Conservation (phyloP, 2,113 vertebrate species). For the Hippolais icterina region DNA sequence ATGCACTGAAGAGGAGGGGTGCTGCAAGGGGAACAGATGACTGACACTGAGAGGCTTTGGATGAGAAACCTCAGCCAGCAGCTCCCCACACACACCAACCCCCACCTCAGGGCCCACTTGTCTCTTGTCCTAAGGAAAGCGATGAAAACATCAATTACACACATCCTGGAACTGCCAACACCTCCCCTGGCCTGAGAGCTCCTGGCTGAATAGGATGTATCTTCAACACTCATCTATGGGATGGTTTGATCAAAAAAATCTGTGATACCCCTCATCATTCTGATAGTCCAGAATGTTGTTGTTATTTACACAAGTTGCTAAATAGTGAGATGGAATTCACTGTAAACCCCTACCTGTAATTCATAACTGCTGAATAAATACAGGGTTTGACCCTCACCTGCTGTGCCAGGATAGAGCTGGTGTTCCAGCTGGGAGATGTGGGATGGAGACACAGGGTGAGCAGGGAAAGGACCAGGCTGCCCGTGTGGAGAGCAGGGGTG, state of each 20-base stretch:
- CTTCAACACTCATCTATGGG: background rate
- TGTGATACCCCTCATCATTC: rapidly evolving
- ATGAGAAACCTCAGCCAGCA: background rate
- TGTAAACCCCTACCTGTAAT: background rate
- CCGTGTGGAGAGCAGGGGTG: background rate
- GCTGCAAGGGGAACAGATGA: background rate
- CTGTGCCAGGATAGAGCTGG: background rate
- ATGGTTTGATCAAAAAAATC: background rate
- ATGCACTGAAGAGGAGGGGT: background rate
- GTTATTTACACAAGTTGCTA: background rate
- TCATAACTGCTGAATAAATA: background rate
- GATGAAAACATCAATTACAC: background rate
- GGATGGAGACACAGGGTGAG: background rate
- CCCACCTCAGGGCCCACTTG: background rate
- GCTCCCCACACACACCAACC: background rate
- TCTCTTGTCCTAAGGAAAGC: background rate
- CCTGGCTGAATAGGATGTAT: background rate
- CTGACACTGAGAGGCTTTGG: background rate
- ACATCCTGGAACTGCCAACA: rapidly evolving
- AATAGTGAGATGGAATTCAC: background rate
- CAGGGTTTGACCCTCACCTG: background rate
- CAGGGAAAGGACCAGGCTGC: background rate
- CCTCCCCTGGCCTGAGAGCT: background rate
- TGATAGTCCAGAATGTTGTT: background rate
- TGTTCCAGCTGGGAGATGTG: background rate